A percentile compares a stretch with the other conserved stretches of the same genome.
Evolutionary conservation across 2,797 vertebrate species (phyloP).

Genomic region (Urocyon cinereoargenteus): DNA sequence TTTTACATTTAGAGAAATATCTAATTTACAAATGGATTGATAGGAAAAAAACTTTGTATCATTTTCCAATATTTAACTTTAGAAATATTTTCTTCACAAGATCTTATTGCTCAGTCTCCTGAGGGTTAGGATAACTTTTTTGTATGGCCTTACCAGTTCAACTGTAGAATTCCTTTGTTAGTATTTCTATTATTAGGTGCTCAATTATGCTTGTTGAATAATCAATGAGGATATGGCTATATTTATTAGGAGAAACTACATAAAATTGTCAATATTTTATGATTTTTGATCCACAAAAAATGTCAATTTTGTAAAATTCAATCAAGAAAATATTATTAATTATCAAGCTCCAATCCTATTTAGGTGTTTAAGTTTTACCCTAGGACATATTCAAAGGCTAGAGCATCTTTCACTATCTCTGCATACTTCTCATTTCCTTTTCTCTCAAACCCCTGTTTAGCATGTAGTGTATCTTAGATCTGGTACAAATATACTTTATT

Average conservation of each 20-base stretch:
- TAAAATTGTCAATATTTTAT: not conserved
- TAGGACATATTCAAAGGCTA: not conserved
- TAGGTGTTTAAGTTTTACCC: not conserved
- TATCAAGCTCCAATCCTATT: not conserved
- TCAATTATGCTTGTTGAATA: not conserved
- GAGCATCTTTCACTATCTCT: not conserved
- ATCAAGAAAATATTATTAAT: not conserved
- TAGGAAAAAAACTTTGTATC: not conserved
- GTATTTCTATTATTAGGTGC: not conserved
- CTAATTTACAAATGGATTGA: not conserved
- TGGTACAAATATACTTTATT: not conserved
- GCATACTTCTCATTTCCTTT: not conserved
- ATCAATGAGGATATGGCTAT: not conserved
- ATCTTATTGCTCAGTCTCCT: not conserved
- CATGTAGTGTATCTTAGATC: not conserved
- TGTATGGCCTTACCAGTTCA: not conserved
- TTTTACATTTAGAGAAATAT: slow-evolving; percentile 1
- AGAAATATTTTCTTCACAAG: slow-evolving; percentile 30
- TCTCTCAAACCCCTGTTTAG: not conserved
- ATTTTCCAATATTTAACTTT: slow-evolving; percentile 16
- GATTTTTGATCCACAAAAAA: slow-evolving; percentile 33
- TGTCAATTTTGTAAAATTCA: slow-evolving; percentile 17
- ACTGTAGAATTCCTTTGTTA: not conserved
- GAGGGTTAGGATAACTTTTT: slow-evolving; percentile 11
- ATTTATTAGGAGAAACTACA: not conserved